A percentile compares a stretch with the other conserved stretches of the same genome.
Evolutionary conservation across 2,797 vertebrate species (phyloP).

Genomic region (Lophotriccus pileatus): DNA sequence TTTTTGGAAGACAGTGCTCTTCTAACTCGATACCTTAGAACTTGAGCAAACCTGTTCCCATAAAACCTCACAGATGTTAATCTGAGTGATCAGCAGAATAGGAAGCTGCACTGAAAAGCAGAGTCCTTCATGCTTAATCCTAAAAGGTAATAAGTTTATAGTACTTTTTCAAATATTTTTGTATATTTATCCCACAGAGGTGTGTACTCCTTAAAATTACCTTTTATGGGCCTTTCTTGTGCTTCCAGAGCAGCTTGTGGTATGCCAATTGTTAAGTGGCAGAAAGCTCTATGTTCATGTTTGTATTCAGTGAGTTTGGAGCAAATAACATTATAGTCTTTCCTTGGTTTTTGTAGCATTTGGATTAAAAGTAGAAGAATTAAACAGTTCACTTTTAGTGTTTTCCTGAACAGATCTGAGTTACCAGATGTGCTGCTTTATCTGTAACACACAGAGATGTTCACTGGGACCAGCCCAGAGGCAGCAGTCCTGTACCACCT

Average conservation of each 20-base stretch:
- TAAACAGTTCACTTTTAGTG: not conserved
- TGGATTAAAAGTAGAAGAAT: not conserved
- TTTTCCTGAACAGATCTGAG: not conserved
- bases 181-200: not conserved
- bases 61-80: not conserved
- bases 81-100: not conserved
- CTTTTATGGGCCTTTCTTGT: not conserved
- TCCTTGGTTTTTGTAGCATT: not conserved
- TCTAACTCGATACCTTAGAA: not conserved
- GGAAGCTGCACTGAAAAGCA: not conserved
- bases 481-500: not conserved
- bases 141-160: not conserved
- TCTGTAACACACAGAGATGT: not conserved
- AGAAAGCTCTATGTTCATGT: not conserved
- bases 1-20: not conserved
- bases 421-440: not conserved
- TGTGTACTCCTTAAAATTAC: not conserved
- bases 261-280: not conserved
- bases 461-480: not conserved
- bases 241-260: not conserved
- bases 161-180: not conserved
- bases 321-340: not conserved
- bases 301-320: not conserved
- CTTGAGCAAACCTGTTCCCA: not conserved
- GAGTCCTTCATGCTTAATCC: not conserved